Conservation (phyloP, 2,113 vertebrate genomes). For the Oryzias woworae region DNA sequence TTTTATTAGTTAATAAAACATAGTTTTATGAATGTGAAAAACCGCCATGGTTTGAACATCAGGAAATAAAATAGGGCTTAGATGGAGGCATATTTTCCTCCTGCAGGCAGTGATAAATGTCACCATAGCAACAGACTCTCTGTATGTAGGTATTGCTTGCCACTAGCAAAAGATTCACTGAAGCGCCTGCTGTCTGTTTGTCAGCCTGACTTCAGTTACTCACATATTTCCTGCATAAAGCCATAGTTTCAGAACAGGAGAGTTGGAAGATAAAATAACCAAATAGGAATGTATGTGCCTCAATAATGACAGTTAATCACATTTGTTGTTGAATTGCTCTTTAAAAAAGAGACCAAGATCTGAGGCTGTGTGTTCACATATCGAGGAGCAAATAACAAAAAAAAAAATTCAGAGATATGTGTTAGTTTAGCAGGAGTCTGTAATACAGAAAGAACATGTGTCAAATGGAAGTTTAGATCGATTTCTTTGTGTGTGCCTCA, state of each 20-base stretch:
- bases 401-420: not conserved
- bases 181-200: not conserved
- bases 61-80: not conserved
- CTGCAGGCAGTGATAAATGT: not conserved
- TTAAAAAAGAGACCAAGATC: not conserved
- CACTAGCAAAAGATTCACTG: not conserved
- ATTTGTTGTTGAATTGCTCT: not conserved
- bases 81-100: constrained; percentile 5
- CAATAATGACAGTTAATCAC: not conserved
- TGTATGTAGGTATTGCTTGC: not conserved
- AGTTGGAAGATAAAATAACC: too few relatives aligned
- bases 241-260: not conserved
- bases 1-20: not conserved
- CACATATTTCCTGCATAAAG: not conserved
- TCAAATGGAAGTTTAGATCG: constrained; percentile 3
- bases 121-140: constrained; percentile 11
- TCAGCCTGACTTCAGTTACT: not conserved
- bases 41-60: not conserved
- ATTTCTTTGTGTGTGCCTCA: not conserved
- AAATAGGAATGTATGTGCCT: not conserved
- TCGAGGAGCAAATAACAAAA: not conserved
- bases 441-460: not conserved
- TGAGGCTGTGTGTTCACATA: not conserved
- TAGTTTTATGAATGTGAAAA: too few relatives aligned
- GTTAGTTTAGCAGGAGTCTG: too few relatives aligned